These are phyloP conservation scores for Drosophila trichaetosa DNA, from an alignment of 2,888 invertebrate species.

Conservation along the genomic window DNA sequence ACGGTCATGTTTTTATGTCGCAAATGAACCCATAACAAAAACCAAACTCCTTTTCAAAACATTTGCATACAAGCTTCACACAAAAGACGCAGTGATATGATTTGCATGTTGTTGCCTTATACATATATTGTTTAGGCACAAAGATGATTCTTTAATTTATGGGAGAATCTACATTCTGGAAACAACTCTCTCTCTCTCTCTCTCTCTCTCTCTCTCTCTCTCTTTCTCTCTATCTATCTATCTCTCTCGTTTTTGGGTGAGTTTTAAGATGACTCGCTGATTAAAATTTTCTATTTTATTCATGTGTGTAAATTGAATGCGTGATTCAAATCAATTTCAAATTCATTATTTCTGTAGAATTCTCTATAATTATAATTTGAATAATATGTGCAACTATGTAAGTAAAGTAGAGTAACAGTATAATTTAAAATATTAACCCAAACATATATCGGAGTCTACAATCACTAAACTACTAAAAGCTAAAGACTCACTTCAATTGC, in stretches of 20 bases:
- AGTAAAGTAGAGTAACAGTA: not conserved
- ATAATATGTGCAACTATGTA: not conserved
- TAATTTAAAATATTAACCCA: accelerated
- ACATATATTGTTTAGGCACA: conserved; percentile 19
- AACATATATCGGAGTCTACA: too few relatives aligned
- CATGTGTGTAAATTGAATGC: not conserved
- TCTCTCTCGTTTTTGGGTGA: not conserved
- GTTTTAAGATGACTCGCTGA: not conserved
- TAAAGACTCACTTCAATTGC: not conserved
- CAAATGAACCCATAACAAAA: conserved; percentile 18
- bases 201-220: conserved; percentile 2
- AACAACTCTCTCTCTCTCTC: not conserved
- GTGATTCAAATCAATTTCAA: not conserved
- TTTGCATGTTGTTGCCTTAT: conserved; percentile 2
- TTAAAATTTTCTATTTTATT: not conserved
- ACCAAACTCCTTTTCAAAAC: conserved; percentile 15
- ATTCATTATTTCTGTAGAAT: not conserved
- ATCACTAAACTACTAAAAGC: too few relatives aligned
- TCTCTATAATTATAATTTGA: not conserved
- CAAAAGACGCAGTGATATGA: conserved; percentile 8
- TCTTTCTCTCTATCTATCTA: not conserved
- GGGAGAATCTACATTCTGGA: not conserved
- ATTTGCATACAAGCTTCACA: conserved; percentile 9
- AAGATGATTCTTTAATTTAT: conserved; percentile 5
- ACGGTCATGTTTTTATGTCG: conserved; percentile 46